Conservation (phyloP, 2,797 vertebrate species). For the Linurgus olivaceus region DNA sequence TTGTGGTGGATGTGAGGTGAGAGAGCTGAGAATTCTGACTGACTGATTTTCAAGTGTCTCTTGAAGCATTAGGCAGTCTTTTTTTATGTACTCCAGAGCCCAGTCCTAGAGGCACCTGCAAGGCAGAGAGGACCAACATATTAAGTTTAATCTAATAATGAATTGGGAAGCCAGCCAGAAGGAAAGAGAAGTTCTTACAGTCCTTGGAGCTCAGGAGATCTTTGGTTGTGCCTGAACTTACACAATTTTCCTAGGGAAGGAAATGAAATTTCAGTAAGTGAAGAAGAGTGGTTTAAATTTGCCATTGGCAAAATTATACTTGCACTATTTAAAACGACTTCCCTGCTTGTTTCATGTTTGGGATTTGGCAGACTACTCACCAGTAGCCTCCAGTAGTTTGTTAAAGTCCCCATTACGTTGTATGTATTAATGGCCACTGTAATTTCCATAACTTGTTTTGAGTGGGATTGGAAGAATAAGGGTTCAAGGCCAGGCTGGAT, state of each 20-base stretch:
- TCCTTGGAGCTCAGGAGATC: not conserved
- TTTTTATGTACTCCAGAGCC: not conserved
- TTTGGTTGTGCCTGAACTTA: not conserved
- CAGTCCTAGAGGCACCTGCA: not conserved
- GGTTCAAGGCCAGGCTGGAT: not conserved
- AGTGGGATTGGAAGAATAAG: not conserved
- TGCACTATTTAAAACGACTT: not conserved
- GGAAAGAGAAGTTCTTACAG: not conserved
- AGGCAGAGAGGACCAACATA: not conserved
- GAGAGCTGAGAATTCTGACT: not conserved
- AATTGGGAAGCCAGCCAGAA: not conserved
- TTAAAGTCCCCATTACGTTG: not conserved
- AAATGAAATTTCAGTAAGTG: not conserved
- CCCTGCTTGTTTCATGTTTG: not conserved
- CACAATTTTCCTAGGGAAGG: not conserved
- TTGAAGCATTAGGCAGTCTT: not conserved
- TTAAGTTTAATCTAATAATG: not conserved
- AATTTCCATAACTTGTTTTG: not conserved
- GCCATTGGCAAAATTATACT: not conserved
- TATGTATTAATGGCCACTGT: no score
- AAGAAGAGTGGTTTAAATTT: not conserved
- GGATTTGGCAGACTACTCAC: not conserved
- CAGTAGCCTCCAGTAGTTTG: not conserved
- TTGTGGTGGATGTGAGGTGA: not conserved
- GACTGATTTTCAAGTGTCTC: not conserved